Evolutionary conservation across 2,888 invertebrate species (phyloP).

Genomic region (Limnephilus auricula): DNA sequence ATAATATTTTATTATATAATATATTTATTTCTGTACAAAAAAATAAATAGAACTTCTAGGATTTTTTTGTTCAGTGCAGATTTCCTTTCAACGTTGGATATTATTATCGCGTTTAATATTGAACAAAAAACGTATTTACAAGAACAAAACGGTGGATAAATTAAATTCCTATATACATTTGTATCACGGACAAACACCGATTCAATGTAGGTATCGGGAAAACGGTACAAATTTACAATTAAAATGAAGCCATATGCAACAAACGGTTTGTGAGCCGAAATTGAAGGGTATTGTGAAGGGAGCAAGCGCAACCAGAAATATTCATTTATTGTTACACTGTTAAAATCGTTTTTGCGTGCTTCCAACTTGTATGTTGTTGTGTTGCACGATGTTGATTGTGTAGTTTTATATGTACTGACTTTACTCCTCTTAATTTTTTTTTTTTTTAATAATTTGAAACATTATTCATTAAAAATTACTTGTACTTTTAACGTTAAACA

Average conservation of each 20-base stretch:
- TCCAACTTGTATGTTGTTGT: not conserved
- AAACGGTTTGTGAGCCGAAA: not conserved
- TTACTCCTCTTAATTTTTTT: too few species aligned
- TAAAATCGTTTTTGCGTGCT: not conserved
- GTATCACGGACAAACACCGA: not conserved
- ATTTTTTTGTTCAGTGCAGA: not conserved
- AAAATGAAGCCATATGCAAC: not conserved
- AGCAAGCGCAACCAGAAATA: not conserved
- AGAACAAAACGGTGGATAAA: not conserved
- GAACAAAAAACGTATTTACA: not conserved
- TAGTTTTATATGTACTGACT: not conserved
- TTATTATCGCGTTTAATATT: not conserved
- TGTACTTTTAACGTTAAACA: too few species aligned
- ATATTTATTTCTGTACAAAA: too few species aligned
- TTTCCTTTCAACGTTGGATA: not conserved
- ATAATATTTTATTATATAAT: too few species aligned
- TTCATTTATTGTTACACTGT: not conserved
- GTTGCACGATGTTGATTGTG: not conserved
- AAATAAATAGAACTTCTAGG: too few species aligned
- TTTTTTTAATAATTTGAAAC: too few species aligned
- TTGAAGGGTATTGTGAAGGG: not conserved
- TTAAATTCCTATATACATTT: not conserved
- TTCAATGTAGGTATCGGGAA: not conserved
- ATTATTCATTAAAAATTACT: too few species aligned
- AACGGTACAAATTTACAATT: not conserved